Conservation (phyloP, 2,888 invertebrate species). For the Noctua fimbriata region DNA sequence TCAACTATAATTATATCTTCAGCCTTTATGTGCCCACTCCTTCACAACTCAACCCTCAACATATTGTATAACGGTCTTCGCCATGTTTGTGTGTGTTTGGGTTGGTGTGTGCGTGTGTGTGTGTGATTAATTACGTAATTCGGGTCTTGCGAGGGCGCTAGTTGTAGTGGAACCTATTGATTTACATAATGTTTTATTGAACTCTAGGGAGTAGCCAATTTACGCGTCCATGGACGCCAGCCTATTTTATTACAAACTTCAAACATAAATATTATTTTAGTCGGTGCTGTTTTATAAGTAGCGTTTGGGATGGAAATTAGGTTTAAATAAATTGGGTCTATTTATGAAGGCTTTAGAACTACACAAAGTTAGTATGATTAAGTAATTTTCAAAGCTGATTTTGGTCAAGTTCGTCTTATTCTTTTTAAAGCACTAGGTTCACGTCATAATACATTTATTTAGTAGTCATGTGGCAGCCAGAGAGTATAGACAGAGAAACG, state of each 20-base stretch:
- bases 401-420: neutral
- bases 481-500: neutral
- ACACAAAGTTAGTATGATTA: neutral
- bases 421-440: neutral
- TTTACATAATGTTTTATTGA: conserved; percentile 72
- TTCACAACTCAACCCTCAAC: conserved; percentile 13
- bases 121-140: conserved; percentile 79
- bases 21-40: neutral
- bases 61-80: conserved; percentile 8
- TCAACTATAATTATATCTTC: neutral
- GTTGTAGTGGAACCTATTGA: conserved; percentile 72
- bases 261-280: conserved; percentile 56
- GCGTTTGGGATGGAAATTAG: conserved; percentile 29
- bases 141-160: conserved; percentile 70
- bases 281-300: conserved; percentile 6
- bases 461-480: neutral
- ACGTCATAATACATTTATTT: neutral
- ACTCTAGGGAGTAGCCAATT: conserved; percentile 64
- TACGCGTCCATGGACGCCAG: conserved; percentile 54
- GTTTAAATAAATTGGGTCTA: neutral
- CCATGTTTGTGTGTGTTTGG: conserved; percentile 10
- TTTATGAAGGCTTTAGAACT: neutral
- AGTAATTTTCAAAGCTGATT: neutral
- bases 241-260: conserved; percentile 54
- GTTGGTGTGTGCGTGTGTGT: conserved; percentile 67